These are phyloP conservation scores for Nowickia ferox DNA, from an alignment of 2,888 invertebrate species.

Conservation along the genomic window DNA sequence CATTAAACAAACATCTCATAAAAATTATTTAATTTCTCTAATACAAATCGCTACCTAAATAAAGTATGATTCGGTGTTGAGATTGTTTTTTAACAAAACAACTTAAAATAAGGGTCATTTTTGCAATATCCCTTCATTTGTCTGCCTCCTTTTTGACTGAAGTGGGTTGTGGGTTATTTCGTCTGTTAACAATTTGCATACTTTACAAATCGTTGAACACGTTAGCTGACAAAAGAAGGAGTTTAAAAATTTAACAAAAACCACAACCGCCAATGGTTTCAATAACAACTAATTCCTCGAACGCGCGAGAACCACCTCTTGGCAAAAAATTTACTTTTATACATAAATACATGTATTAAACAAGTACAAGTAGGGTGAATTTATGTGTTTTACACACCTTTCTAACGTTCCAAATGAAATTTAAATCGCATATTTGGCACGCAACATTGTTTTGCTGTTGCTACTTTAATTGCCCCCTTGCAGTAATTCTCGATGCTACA, in stretches of 20 bases:
- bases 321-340: background rate
- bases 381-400: background rate
- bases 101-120: background rate
- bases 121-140: background rate
- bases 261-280: slow-evolving; percentile 17
- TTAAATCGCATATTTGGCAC: slow-evolving; percentile 31
- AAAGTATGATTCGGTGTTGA: background rate
- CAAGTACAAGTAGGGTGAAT: background rate
- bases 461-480: slow-evolving; percentile 18
- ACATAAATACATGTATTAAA: background rate
- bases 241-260: slow-evolving; percentile 24
- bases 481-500: slow-evolving; percentile 30
- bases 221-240: slow-evolving; percentile 6
- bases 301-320: slow-evolving; percentile 14
- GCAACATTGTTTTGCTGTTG: slow-evolving; percentile 33
- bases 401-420: slow-evolving; percentile 15
- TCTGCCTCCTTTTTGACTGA: background rate
- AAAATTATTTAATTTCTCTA: background rate
- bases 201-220: slow-evolving; percentile 61
- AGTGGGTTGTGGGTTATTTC: slow-evolving; percentile 45
- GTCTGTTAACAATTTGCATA: slow-evolving; percentile 65
- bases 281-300: slow-evolving; percentile 34
- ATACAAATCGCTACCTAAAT: too few species aligned
- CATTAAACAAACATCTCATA: slow-evolving; percentile 23
- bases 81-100: background rate